A percentile compares a stretch with the other conserved stretches of the same genome.
Evolutionary conservation across 2,113 vertebrate genomes (phyloP).

Genomic region (Ptilorrhoa leucosticta): DNA sequence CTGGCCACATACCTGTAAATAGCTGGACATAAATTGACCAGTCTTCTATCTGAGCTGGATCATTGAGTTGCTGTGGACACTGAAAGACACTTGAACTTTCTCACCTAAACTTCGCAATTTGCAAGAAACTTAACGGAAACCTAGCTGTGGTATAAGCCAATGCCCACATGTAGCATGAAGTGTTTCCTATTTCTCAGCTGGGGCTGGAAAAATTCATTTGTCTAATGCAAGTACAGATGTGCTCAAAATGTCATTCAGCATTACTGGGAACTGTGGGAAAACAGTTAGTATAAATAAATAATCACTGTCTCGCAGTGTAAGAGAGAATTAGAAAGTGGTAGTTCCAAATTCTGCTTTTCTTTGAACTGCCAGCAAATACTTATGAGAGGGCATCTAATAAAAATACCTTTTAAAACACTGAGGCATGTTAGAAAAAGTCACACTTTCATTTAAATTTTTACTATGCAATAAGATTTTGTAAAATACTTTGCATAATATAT

Average conservation of each 20-base stretch:
- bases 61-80: accelerated
- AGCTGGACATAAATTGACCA: not conserved
- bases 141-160: not conserved
- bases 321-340: not conserved
- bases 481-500: not conserved
- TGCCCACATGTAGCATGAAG: not conserved
- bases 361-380: not conserved
- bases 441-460: not conserved
- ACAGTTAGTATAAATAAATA: conserved; percentile 30
- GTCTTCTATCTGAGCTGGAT: not conserved
- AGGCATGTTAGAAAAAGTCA: not conserved
- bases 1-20: not conserved
- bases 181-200: not conserved
- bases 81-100: not conserved
- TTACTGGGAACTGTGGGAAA: conserved; percentile 1
- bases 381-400: not conserved
- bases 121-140: not conserved
- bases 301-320: not conserved
- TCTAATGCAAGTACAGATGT: conserved; percentile 6
- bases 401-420: not conserved
- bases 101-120: not conserved
- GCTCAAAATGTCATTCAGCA: conserved; percentile 39
- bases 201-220: not conserved
- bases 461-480: not conserved
- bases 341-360: not conserved